Percentiles rank a stretch among this genome's conserved stretches.
These are phyloP conservation scores for Drosophila littoralis DNA, from an alignment of 1,140 invertebrate species.

Conservation along the genomic window DNA sequence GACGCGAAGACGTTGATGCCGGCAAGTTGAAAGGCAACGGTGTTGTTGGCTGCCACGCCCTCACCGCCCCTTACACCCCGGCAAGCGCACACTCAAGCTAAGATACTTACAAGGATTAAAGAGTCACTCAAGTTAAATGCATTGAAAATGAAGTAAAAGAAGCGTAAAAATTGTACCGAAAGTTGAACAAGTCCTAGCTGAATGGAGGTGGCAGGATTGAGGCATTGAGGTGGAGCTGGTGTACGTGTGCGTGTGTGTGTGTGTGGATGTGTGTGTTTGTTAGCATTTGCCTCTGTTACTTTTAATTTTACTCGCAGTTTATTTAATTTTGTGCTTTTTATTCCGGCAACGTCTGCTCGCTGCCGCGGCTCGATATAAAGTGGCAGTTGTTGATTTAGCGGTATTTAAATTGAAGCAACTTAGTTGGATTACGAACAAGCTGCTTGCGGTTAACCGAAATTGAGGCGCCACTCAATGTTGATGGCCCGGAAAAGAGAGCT, in stretches of 20 bases:
- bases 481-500: neutral
- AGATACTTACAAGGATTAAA: constrained; percentile 84
- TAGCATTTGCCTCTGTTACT: constrained; percentile 62
- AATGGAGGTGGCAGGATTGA: neutral
- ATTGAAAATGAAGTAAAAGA: constrained; percentile 83
- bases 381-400: constrained; percentile 84
- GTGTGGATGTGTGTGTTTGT: constrained; percentile 25
- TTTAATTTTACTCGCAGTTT: constrained; percentile 81
- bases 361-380: constrained; percentile 42
- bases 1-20: constrained; percentile 3
- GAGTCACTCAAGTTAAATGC: constrained; percentile 84
- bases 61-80: neutral
- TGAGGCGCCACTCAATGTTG: constrained; percentile 24
- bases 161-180: constrained; percentile 79
- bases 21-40: constrained; percentile 30
- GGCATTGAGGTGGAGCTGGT: neutral
- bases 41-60: constrained; percentile 1
- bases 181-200: constrained; percentile 49
- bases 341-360: constrained; percentile 24
- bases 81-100: constrained; percentile 43
- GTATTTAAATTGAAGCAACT: constrained; percentile 82
- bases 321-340: constrained; percentile 74
- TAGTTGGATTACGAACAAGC: constrained; percentile 74
- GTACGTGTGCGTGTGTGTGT: constrained; percentile 19
- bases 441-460: constrained; percentile 56